These are phyloP conservation scores for Mercenaria mercenaria DNA, from an alignment of 1,140 invertebrate genomes.

Conservation along the genomic window DNA sequence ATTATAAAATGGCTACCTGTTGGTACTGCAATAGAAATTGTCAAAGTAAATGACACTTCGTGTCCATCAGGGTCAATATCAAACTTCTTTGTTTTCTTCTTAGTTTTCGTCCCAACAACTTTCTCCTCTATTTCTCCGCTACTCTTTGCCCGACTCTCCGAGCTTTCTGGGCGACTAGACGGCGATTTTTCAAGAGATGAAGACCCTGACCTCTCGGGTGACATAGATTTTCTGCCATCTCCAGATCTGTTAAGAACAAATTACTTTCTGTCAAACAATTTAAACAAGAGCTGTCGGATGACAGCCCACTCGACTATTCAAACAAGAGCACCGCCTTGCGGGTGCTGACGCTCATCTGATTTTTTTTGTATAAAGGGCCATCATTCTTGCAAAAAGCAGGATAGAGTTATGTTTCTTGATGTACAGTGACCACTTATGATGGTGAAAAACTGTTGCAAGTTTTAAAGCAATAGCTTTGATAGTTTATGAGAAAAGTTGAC, in stretches of 20 bases:
- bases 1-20: conserved; percentile 76
- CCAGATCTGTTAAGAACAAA: not conserved
- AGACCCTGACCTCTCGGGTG: conserved; percentile 16
- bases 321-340: too few species aligned
- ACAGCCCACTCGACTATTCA: too few species aligned
- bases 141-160: conserved; percentile 68
- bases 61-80: conserved; percentile 65
- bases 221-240: conserved; percentile 26
- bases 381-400: too few species aligned
- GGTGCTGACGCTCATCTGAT: too few species aligned
- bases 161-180: conserved; percentile 37
- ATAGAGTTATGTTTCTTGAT: too few species aligned
- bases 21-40: conserved; percentile 77
- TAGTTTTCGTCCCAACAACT: conserved; percentile 72
- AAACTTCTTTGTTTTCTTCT: conserved; percentile 62
- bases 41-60: conserved; percentile 79
- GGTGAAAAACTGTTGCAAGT: too few species aligned
- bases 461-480: too few species aligned
- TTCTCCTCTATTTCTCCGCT: conserved; percentile 69
- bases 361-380: too few species aligned
- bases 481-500: too few species aligned
- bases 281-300: too few species aligned
- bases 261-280: too few species aligned
- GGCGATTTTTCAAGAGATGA: not conserved
- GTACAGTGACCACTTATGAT: too few species aligned